These are phyloP conservation scores for Diadromus collaris DNA, from an alignment of 2,888 invertebrate genomes.

Conservation along the genomic window DNA sequence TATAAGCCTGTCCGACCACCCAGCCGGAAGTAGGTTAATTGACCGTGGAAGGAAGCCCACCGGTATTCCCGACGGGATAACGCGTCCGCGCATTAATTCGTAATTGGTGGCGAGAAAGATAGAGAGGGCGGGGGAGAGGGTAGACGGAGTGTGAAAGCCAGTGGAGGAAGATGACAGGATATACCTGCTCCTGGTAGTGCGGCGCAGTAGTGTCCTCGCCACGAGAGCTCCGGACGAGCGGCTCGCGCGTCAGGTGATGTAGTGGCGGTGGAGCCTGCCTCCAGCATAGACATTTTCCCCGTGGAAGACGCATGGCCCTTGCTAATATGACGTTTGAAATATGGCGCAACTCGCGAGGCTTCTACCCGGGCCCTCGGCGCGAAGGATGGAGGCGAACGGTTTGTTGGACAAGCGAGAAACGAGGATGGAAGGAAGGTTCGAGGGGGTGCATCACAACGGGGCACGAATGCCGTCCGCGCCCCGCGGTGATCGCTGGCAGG, in stretches of 20 bases:
- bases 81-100: slow-evolving; percentile 73
- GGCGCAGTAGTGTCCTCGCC: slow-evolving; percentile 22
- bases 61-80: slow-evolving; percentile 69
- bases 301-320: slow-evolving; percentile 75
- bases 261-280: slow-evolving; percentile 70
- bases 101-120: slow-evolving; percentile 70
- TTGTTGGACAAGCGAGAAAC: slow-evolving; percentile 34
- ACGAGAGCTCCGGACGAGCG: slow-evolving; percentile 62
- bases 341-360: slow-evolving; percentile 68
- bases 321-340: slow-evolving; percentile 78
- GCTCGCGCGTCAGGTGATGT: slow-evolving; percentile 71
- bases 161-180: slow-evolving; percentile 70
- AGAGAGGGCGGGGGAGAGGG: slow-evolving; percentile 4
- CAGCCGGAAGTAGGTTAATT: slow-evolving; percentile 72
- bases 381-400: slow-evolving; percentile 28
- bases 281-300: slow-evolving; percentile 74
- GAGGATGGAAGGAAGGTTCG: slow-evolving; percentile 33
- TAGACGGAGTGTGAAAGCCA: slow-evolving; percentile 38
- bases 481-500: too few species aligned
- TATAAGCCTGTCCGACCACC: slow-evolving; percentile 29
- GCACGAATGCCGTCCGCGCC: too few species aligned
- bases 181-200: slow-evolving; percentile 51
- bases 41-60: slow-evolving; percentile 64
- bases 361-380: slow-evolving; percentile 34
- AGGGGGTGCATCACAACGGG: slow-evolving; percentile 5